phyloP scores from a whole-genome alignment of 2,797 vertebrate species.

The Prunella strophiata region DNA sequence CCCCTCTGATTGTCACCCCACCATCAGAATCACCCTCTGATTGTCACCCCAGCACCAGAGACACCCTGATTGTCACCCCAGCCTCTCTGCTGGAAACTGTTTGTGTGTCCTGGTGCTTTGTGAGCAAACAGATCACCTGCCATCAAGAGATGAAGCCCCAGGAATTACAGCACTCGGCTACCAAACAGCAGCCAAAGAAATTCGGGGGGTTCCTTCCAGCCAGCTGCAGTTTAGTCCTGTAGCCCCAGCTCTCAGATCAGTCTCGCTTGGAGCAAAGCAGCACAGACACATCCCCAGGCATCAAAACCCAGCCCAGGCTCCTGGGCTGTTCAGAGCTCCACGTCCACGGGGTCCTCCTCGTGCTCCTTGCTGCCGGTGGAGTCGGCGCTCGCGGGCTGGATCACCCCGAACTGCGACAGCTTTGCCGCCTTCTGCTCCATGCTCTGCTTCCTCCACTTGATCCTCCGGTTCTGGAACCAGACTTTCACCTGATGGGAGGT shows the following conservation, averaged over 20 bases:
- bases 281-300: neutral
- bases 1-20: neutral
- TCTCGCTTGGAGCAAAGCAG: neutral
- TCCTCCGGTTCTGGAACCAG: conserved; percentile 84
- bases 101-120: neutral
- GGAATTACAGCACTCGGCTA: neutral
- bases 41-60: neutral
- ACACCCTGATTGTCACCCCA: neutral
- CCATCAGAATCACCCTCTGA: neutral
- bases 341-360: neutral
- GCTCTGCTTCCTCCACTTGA: conserved; percentile 83
- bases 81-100: neutral
- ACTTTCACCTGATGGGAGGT: conserved; percentile 76
- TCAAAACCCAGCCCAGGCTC: neutral
- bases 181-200: neutral
- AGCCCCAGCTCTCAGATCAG: neutral
- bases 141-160: neutral
- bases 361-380: conserved; percentile 28
- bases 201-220: neutral
- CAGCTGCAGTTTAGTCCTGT: neutral
- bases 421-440: conserved; percentile 76
- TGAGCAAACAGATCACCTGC: neutral
- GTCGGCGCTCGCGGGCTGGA: neutral
- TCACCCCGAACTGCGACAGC: conserved; percentile 19
- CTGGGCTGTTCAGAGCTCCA: neutral